phyloP scores from a whole-genome alignment of 2,888 invertebrate genomes.

The Argyra leucocephala region DNA sequence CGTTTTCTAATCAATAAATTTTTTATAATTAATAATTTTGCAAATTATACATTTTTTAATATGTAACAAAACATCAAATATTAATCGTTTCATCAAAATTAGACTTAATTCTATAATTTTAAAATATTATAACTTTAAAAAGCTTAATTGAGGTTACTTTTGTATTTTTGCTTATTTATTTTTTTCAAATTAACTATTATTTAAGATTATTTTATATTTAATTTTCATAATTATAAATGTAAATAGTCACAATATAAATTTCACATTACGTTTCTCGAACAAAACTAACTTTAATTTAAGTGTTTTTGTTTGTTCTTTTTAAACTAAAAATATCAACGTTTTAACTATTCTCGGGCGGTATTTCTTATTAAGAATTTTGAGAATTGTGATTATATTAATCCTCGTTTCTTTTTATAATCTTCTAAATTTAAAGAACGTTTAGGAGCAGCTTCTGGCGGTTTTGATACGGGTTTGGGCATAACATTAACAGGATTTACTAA shows the following conservation, averaged over 20 bases:
- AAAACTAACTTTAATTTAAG: background rate
- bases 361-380: background rate
- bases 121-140: background rate
- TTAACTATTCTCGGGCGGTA: background rate
- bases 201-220: background rate
- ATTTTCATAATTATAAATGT: too few relatives aligned
- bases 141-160: conserved; percentile 1
- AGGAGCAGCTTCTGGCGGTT: conserved; percentile 69
- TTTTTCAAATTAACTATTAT: background rate
- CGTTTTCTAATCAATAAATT: too few relatives aligned
- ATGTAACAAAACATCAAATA: background rate
- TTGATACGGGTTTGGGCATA: conserved; percentile 63
- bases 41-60: too few relatives aligned
- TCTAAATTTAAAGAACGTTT: conserved; percentile 78
- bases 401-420: conserved; percentile 87
- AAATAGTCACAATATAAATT: too few relatives aligned
- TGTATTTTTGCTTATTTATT: background rate
- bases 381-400: conserved; percentile 57
- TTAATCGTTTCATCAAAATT: background rate
- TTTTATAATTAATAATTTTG: too few relatives aligned
- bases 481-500: conserved; percentile 60
- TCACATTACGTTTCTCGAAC: background rate
- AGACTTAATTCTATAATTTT: background rate
- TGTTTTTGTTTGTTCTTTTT: too few relatives aligned
- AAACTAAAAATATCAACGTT: background rate